These are phyloP conservation scores for Meriones unguiculatus DNA, from an alignment of 2,113 vertebrate genomes.

Conservation along the genomic window DNA sequence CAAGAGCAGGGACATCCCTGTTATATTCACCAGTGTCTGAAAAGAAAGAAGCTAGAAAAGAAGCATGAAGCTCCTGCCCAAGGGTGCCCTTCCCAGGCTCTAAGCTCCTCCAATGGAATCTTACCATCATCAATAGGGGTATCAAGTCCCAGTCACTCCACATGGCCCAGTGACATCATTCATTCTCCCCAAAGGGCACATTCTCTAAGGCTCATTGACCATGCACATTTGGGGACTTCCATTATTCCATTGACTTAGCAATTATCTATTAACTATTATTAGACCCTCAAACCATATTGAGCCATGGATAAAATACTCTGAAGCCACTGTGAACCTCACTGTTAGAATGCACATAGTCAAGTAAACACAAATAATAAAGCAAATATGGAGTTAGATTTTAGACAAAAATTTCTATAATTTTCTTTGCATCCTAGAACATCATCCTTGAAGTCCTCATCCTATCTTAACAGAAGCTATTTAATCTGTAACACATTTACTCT, in stretches of 20 bases:
- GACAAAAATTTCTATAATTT: background rate
- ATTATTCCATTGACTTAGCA: background rate
- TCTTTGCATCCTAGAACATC: background rate
- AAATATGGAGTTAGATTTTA: background rate
- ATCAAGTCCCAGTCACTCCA: accelerated
- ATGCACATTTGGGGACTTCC: accelerated
- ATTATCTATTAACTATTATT: background rate
- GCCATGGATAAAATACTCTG: background rate
- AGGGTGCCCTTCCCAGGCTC: no score
- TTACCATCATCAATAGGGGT: background rate
- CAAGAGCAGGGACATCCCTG: accelerated
- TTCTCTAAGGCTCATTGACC: accelerated
- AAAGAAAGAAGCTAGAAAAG: background rate
- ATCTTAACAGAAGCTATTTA: background rate
- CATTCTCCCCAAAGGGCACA: background rate
- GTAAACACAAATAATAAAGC: background rate
- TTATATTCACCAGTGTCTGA: background rate
- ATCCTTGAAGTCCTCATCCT: background rate
- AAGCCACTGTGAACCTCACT: background rate
- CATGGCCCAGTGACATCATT: no score
- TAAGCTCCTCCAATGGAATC: background rate
- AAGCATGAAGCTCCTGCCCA: background rate
- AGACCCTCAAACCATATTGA: background rate
- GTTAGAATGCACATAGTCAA: accelerated
- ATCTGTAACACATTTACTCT: background rate